Base-by-base conservation (phyloP, 2,888 invertebrate species). In the Pedicia rivosa region DNA sequence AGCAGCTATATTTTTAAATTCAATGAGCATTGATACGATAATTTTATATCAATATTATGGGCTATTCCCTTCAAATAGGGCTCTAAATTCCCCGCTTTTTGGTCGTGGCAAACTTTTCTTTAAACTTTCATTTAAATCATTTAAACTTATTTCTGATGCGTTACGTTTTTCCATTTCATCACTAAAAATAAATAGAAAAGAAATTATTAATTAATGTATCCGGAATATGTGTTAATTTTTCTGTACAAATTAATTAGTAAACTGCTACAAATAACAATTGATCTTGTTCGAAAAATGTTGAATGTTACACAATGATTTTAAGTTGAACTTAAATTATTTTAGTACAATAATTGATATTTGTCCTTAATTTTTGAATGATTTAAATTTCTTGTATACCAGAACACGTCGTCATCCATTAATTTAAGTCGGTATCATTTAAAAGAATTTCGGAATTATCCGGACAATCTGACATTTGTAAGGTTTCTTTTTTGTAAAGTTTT, bases 71-170 rank as follows among this genome's bases (percentile, higher is more conserved):
- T 62, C 62, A 48, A 62, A 62, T 32, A 62, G 53, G 47, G 62
- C 61, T 35, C 62, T 57, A 50, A 62, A 62, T 48, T 62, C 62
- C 41, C 62, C 62, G 50, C 61, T 61, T 46, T 59, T 54, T 40
- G 62, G 62, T 43, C 62, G 47, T 28, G 62, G 62, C 42, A 62
- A 51, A 44, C 61, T 59, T 49, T 55, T 59, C 43, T 59, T 52
- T 51, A 62, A 57, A 48, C 57, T 60, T 52, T 58, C 57, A 46
- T 54, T 56, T 46, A 55, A 52, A 44, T 54, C 59, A 46, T 53
- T 50, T 43, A 60, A 54, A 48, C 59, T 59, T 40, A 56, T 57
- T 49, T 58, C 57, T 40, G 60, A 61, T 46, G 55, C 58, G 48
- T 57, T 54, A 46, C 57, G 48, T 47, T 57, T 52, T n/a, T n/a